These are phyloP conservation scores for Leptocoma aspasia DNA, from an alignment of 2,113 vertebrate species.

Conservation along the genomic window DNA sequence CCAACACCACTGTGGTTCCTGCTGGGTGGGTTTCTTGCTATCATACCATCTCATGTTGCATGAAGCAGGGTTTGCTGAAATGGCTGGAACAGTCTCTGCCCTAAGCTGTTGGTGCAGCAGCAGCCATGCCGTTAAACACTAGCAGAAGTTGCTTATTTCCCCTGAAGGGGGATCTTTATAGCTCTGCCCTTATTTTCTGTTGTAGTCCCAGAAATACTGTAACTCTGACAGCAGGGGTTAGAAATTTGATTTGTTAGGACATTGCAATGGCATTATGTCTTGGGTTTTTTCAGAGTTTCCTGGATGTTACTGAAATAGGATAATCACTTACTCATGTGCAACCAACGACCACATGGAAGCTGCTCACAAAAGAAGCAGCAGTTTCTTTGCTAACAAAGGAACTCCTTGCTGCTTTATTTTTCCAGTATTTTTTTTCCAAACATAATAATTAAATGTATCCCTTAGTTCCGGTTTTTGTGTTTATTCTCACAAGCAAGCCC, in stretches of 20 bases:
- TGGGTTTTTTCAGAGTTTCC: conserved; percentile 37
- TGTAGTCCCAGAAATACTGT: not conserved
- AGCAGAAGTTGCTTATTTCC: not conserved
- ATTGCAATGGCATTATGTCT: conserved; percentile 25
- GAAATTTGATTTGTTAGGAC: conserved; percentile 31
- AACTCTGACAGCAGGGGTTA: conserved; percentile 20
- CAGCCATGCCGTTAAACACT: not conserved
- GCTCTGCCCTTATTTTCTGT: not conserved
- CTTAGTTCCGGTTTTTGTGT: not conserved
- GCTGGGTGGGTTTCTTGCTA: not conserved
- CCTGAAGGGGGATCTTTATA: not conserved
- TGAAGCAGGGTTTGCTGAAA: not conserved
- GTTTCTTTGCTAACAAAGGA: conserved; percentile 7
- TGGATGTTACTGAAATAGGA: conserved; percentile 25
- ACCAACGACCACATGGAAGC: not conserved
- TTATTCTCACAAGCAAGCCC: not conserved
- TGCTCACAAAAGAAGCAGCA: not conserved
- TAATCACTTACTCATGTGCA: conserved; percentile 55
- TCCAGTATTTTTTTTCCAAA: not conserved
- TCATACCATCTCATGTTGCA: accelerated
- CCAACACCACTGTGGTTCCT: not conserved
- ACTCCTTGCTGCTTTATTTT: conserved; percentile 12
- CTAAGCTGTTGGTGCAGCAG: not conserved
- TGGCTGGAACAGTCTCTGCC: not conserved
- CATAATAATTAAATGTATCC: not conserved